These are phyloP conservation scores for Dipodomys ordii DNA, from an alignment of 2,113 vertebrate genomes.

Conservation along the genomic window DNA sequence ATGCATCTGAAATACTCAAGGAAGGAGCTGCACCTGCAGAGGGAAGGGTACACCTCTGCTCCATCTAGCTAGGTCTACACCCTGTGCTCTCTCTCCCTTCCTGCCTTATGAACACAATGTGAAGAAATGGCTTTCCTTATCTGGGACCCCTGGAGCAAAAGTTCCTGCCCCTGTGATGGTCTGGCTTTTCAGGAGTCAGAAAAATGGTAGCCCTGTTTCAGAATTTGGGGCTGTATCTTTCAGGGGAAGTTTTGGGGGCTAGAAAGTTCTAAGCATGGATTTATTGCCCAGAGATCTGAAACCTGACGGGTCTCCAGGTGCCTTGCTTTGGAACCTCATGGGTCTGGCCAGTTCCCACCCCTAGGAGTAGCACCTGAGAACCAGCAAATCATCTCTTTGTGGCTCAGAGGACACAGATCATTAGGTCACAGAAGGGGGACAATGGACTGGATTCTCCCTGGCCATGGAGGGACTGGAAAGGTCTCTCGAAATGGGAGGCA, in stretches of 20 bases:
- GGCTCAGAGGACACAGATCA: background rate
- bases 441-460: background rate
- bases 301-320: constrained; percentile 87
- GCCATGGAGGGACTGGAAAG: background rate
- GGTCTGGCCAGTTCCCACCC: constrained; percentile 82
- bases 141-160: constrained; percentile 84
- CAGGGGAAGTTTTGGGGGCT: constrained; percentile 78
- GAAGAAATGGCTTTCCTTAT: constrained; percentile 68
- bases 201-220: constrained; percentile 81
- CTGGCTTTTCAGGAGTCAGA: constrained; percentile 72
- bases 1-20: constrained; percentile 88
- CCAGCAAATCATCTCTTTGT: background rate
- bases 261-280: constrained; percentile 86
- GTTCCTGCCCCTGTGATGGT: constrained; percentile 73
- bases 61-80: background rate
- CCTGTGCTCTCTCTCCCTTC: background rate
- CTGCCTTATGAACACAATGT: background rate
- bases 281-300: constrained; percentile 91
- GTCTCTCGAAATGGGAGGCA: background rate
- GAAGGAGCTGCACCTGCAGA: constrained; percentile 63
- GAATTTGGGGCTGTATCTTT: constrained; percentile 82
- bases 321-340: constrained; percentile 75
- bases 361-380: background rate
- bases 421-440: background rate
- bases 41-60: background rate